phyloP scores from a whole-genome alignment of 2,797 vertebrate genomes.

The Dromococcyx pavoninus region DNA sequence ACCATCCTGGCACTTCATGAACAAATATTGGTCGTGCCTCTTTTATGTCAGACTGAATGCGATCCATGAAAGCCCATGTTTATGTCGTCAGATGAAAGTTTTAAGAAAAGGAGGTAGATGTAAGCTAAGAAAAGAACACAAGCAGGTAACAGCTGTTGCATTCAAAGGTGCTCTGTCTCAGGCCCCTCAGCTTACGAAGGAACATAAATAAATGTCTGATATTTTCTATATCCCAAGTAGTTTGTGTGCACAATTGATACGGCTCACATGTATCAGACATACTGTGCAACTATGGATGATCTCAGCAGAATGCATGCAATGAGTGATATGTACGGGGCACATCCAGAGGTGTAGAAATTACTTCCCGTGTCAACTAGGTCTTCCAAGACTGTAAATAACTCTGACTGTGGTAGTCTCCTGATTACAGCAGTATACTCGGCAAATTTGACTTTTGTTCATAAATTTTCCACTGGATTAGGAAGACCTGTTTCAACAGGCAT shows the following conservation, averaged over 20 bases:
- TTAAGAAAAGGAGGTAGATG: not conserved
- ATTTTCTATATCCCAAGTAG: not conserved
- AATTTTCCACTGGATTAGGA: not conserved
- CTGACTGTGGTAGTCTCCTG: not conserved
- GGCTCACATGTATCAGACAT: not conserved
- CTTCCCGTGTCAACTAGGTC: not conserved
- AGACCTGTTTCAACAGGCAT: not conserved
- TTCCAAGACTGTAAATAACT: not conserved
- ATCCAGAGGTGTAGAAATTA: not conserved
- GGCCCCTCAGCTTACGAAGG: not conserved
- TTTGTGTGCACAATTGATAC: rapidly evolving
- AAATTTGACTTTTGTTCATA: not conserved
- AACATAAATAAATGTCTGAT: not conserved
- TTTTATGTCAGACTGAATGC: not conserved
- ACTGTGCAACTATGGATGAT: not conserved
- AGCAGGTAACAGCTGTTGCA: not conserved
- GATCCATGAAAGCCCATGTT: not conserved
- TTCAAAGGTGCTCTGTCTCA: not conserved
- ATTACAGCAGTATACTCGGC: not conserved
- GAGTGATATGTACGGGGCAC: not conserved
- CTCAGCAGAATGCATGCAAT: not conserved
- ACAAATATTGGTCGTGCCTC: not conserved
- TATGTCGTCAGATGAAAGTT: not conserved
- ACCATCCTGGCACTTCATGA: not conserved
- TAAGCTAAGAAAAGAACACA: not conserved